Conservation (phyloP, 2,797 vertebrate genomes). For the Hemibagrus guttatus region DNA sequence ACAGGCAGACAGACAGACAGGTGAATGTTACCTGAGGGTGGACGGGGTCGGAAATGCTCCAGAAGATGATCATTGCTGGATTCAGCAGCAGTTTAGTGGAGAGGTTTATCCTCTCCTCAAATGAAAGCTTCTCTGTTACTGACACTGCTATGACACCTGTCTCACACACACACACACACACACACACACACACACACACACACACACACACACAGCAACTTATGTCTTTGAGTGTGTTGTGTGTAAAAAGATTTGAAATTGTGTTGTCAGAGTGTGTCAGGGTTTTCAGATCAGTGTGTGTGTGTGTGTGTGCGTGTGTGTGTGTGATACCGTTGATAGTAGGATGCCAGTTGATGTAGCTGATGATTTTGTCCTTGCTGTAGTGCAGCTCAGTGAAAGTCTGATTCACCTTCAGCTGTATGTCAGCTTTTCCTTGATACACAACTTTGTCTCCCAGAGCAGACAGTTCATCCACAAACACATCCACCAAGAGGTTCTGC, state of each 20-base stretch:
- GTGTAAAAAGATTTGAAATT: background rate
- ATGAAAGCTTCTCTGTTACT: constrained; percentile 65
- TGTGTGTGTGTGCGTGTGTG: constrained; percentile 19
- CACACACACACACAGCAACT: background rate
- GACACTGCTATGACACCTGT: constrained; percentile 87
- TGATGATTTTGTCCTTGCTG: constrained; percentile 81
- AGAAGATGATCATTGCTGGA: constrained; percentile 83
- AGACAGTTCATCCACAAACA: constrained; percentile 84
- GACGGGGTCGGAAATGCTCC: constrained; percentile 81
- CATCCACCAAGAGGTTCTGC: constrained; percentile 85
- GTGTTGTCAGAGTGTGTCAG: background rate
- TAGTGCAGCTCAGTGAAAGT: constrained; percentile 80
- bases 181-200: constrained; percentile 15
- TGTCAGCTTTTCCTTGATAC: constrained; percentile 71
- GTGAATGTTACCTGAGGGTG: constrained; percentile 80
- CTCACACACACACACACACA: constrained; percentile 44
- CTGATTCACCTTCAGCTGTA: constrained; percentile 79
- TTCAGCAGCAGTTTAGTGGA: constrained; percentile 66
- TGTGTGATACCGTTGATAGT: constrained; percentile 76
- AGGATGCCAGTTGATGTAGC: constrained; percentile 87
- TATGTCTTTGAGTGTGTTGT: background rate
- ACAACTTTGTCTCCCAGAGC: constrained; percentile 72
- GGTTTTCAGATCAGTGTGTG: constrained; percentile 17
- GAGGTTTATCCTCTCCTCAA: constrained; percentile 69
- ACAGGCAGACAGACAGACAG: constrained; percentile 1